Conservation (phyloP, 2,797 vertebrate species). For the Urocyon cinereoargenteus region DNA sequence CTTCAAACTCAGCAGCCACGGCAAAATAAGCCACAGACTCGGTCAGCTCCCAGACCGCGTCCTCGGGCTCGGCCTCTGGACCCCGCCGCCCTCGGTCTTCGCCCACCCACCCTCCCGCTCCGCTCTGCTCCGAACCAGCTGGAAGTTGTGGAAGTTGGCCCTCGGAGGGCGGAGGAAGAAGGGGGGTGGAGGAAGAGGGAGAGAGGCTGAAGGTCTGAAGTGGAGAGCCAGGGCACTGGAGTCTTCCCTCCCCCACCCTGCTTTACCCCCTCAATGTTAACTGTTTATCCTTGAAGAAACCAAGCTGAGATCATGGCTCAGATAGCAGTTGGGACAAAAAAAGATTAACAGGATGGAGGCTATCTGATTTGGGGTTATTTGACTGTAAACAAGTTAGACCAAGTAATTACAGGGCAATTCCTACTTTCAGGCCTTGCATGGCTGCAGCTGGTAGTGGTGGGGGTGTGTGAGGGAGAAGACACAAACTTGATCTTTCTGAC, state of each 20-base stretch:
- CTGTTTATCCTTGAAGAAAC: conserved; percentile 90
- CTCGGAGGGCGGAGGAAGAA: conserved; percentile 60
- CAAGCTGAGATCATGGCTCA: conserved; percentile 88
- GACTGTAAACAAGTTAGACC: conserved; percentile 89
- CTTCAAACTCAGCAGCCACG: conserved; percentile 36
- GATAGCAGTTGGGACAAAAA: conserved; percentile 85
- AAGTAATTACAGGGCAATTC: conserved; percentile 87
- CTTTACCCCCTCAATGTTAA: conserved; percentile 76
- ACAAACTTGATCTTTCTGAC: conserved; percentile 81
- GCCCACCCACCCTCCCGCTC: conserved; percentile 23
- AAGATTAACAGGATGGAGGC: conserved; percentile 87
- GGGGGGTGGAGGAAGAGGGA: conserved; percentile 10
- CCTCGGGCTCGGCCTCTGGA: not conserved
- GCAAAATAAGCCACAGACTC: conserved; percentile 24
- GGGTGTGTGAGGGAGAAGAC: conserved; percentile 63
- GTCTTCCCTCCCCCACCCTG: conserved; percentile 63
- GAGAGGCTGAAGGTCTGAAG: conserved; percentile 69
- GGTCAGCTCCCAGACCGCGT: not conserved
- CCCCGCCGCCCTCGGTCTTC: not conserved
- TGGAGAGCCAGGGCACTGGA: conserved; percentile 72
- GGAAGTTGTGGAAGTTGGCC: conserved; percentile 73
- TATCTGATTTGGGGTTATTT: conserved; percentile 90
- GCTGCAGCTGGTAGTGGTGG: conserved; percentile 70
- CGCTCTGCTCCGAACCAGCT: conserved; percentile 56
- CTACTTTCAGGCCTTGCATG: conserved; percentile 75